Percentiles rank a stretch among this genome's conserved stretches.
Evolutionary conservation across 1,140 invertebrate genomes (phyloP).

Genomic region (Liolophura sinensis): DNA sequence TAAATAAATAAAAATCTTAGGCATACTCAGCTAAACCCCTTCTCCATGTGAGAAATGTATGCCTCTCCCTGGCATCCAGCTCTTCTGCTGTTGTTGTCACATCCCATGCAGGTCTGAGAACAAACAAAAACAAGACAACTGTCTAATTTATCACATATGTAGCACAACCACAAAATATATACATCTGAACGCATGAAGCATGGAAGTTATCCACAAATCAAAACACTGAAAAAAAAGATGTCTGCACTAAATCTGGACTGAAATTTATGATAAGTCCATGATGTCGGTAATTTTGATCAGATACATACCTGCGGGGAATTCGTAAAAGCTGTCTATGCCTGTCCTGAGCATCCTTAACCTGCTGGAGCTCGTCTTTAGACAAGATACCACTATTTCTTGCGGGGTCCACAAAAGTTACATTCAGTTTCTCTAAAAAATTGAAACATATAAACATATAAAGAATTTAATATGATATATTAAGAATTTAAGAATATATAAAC

Average conservation of each 20-base stretch:
- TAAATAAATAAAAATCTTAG: background rate
- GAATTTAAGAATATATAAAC: too few relatives aligned
- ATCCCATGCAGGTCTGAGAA: conserved; percentile 79
- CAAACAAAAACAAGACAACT: conserved; percentile 11
- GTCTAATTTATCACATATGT: background rate
- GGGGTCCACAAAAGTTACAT: conserved; percentile 77
- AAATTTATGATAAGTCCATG: too few relatives aligned
- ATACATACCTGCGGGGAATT: conserved; percentile 73
- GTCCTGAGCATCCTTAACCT: conserved; percentile 67
- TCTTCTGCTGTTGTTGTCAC: conserved; percentile 75
- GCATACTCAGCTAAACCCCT: conserved; percentile 69
- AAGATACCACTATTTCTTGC: conserved; percentile 67
- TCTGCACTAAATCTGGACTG: too few relatives aligned
- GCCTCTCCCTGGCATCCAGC: conserved; percentile 75
- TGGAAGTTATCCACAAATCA: too few relatives aligned
- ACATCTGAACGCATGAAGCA: too few relatives aligned
- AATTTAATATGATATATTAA: too few relatives aligned
- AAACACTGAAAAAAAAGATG: too few relatives aligned
- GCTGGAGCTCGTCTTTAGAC: conserved; percentile 67
- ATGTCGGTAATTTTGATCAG: too few relatives aligned
- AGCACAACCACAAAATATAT: background rate
- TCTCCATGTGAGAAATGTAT: conserved; percentile 87
- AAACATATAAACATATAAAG: conserved; percentile 8
- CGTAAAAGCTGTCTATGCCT: conserved; percentile 70
- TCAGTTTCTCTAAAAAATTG: conserved; percentile 80